These are phyloP conservation scores for Steinernema carpocapsae DNA, from an alignment of 2,888 invertebrate species.

Conservation along the genomic window DNA sequence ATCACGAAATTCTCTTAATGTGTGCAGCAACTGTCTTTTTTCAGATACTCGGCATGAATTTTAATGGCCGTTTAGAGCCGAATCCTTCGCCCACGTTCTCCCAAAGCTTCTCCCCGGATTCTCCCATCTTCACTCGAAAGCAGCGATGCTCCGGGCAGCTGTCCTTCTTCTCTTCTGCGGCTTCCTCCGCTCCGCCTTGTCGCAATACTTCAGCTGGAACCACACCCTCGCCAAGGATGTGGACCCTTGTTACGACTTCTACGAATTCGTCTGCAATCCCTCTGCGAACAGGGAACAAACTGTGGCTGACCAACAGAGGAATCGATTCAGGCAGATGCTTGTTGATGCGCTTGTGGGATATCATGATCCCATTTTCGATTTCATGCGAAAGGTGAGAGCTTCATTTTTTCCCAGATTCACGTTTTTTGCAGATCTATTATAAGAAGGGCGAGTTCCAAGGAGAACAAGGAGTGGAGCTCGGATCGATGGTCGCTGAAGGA, in stretches of 20 bases:
- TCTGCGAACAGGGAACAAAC: background rate
- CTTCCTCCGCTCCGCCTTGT: background rate
- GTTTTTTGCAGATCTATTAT: background rate
- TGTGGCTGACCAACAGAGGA: background rate
- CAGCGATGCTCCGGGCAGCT: background rate
- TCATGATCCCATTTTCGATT: background rate
- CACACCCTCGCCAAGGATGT: background rate
- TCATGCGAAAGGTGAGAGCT: background rate
- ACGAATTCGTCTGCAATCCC: slow-evolving; percentile 2
- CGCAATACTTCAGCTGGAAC: background rate
- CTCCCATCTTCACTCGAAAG: too few species aligned
- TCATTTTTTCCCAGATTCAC: background rate
- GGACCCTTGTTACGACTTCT: background rate
- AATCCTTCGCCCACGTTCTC: too few species aligned
- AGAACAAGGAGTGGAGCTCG: background rate
- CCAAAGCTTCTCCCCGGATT: too few species aligned
- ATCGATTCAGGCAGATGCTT: background rate
- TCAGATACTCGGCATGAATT: too few species aligned
- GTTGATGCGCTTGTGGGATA: background rate
- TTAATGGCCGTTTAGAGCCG: too few species aligned
- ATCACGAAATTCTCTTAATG: too few species aligned
- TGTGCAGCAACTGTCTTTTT: too few species aligned
- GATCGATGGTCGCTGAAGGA: background rate
- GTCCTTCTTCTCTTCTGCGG: background rate
- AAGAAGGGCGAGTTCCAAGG: background rate